Percentiles rank a stretch among this genome's conserved stretches.
phyloP scores from a whole-genome alignment of 2,113 vertebrate genomes.

The Coryphaenoides rupestris region DNA sequence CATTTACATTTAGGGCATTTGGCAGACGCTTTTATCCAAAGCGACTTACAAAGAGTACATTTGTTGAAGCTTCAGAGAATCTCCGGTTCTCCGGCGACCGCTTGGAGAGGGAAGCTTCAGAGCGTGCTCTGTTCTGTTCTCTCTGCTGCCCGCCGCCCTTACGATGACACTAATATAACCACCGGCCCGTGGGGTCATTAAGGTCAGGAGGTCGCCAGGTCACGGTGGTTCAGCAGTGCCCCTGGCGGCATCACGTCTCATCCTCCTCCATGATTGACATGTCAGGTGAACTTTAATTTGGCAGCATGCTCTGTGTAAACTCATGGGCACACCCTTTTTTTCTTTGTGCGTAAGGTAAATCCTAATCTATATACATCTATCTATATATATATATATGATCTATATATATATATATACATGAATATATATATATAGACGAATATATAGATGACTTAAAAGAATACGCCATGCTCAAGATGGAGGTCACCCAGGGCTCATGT shows the following conservation, averaged over 20 bases:
- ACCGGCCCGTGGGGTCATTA: background rate
- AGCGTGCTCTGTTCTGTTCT: background rate
- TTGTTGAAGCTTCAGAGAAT: too few species aligned
- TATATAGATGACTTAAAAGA: slow-evolving; percentile 54
- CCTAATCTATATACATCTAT: slow-evolving; percentile 61
- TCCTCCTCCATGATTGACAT: slow-evolving; percentile 31
- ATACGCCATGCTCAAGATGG: slow-evolving; percentile 53
- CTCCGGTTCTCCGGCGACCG: too few species aligned
- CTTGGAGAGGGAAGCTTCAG: too few species aligned
- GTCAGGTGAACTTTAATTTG: slow-evolving; percentile 42
- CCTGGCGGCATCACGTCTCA: slow-evolving; percentile 26
- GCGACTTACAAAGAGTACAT: too few species aligned
- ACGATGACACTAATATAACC: too few species aligned
- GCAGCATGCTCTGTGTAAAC: slow-evolving; percentile 72
- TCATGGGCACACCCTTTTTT: slow-evolving; percentile 66
- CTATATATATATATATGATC: slow-evolving; percentile 48
- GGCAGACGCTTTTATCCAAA: too few species aligned
- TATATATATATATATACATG: slow-evolving; percentile 63
- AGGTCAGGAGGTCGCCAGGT: background rate
- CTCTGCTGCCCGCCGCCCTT: background rate
- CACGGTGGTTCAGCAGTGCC: too few species aligned
- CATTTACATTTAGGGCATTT: too few species aligned
- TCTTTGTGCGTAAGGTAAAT: slow-evolving; percentile 61
- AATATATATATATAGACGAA: slow-evolving; percentile 67
- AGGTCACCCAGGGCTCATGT: slow-evolving; percentile 38